Base-by-base conservation (phyloP, 2,888 invertebrate species). In the Steinernema hermaphroditum region DNA sequence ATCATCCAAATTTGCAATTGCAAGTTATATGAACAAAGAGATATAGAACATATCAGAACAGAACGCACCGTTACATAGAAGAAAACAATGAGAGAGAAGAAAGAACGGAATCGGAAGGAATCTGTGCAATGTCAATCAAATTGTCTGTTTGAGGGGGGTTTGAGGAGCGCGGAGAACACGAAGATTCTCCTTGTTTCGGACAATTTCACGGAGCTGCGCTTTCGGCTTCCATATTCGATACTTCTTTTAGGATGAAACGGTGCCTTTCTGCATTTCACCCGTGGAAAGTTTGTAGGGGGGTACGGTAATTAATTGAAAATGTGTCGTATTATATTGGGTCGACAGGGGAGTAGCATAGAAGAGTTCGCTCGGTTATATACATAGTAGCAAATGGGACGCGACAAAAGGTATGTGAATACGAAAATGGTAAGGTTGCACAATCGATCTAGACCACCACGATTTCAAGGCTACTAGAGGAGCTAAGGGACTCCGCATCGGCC, bases 401-500 rank as follows among this genome's bases (percentile, higher is more conserved):
- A 41, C 6, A 46, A 46, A 46, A n/a, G 16, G 46, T 4, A 19
- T 19, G 46, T 12, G 46, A 46, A 46, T 19, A 46, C 43, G 43
- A 16, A 12, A 6, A 9, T 19, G 16, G 22, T 6, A 46, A 2
- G 46, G n/a, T 6, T 6, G 22, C 9, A 46, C n/a, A 9, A 46
- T 34, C 22, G 27, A 62, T 27, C 80, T 70, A 81, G 49, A 76
- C 68, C 24, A 81, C 81, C 19, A 79, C 75, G 46, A 84, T 83
- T 72, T 84, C 84, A 27, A 80, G 75, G 69, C 81, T 80, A 44
- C 80, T 78, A 44, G 77, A 71, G 29, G 83, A 84, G 46, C 78
- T 72, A 34, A 81, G 75, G 22, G 80, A 80, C 27, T 80, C 80
- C 27, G 78, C 69, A 27, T 84, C 83, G 24, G 80, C 62, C 14